A percentile compares a stretch with the other conserved stretches of the same genome.
Evolutionary conservation across 92 coral and sea anemone genomes (phyloP).

Genomic region (Zoanthus sansibaricus): DNA sequence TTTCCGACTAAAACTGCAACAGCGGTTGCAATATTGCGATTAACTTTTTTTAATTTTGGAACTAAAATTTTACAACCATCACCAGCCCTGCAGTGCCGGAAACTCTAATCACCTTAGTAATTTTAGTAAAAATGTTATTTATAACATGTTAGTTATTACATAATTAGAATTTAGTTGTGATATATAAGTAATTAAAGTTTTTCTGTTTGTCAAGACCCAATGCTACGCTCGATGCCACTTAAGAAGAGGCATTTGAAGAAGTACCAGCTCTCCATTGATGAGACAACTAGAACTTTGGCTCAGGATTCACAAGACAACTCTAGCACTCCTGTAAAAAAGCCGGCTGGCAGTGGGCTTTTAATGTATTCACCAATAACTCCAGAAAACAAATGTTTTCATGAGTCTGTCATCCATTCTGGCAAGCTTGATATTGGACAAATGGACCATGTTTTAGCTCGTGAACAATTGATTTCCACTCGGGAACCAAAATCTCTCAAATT

Average conservation of each 20-base stretch:
- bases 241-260: constrained; percentile 80
- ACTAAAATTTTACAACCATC: too few relatives aligned
- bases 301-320: background rate
- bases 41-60: too few relatives aligned
- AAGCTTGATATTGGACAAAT: constrained; percentile 8
- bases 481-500: constrained; percentile 18
- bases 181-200: background rate
- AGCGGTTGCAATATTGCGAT: too few relatives aligned
- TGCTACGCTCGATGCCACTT: constrained; percentile 77
- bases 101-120: too few relatives aligned
- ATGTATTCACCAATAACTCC: constrained; percentile 47
- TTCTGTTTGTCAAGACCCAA: constrained; percentile 52
- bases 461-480: constrained; percentile 14
- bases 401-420: constrained; percentile 5
- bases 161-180: background rate
- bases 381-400: constrained; percentile 18
- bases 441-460: constrained; percentile 24
- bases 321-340: constrained; percentile 19
- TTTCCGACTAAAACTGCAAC: too few relatives aligned
- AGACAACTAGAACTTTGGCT: background rate
- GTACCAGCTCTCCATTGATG: constrained; percentile 47
- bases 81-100: too few relatives aligned
- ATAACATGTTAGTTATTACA: too few relatives aligned
- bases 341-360: constrained; percentile 25
- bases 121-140: too few relatives aligned